A percentile compares a stretch with the other conserved stretches of the same genome.
These are phyloP conservation scores for Drosophila vallismaia DNA, from an alignment of 2,888 invertebrate species.

Conservation along the genomic window DNA sequence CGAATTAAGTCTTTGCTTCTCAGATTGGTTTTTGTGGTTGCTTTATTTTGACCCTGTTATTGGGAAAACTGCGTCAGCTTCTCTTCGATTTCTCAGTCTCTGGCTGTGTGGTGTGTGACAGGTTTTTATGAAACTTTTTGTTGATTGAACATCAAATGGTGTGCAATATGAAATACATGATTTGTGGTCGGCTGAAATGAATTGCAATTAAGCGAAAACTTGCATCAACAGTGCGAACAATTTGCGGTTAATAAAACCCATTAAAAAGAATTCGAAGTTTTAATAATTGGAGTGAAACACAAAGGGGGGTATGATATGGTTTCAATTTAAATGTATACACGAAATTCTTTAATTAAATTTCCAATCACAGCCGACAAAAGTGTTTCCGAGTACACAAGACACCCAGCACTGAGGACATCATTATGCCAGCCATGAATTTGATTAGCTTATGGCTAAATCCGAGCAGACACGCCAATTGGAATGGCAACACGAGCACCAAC, in stretches of 20 bases:
- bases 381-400: conserved; percentile 24
- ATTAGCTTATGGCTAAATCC: conserved; percentile 76
- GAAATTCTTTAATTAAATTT: conserved; percentile 61
- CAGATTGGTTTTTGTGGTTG: conserved; percentile 39
- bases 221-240: conserved; percentile 34
- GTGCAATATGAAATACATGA: conserved; percentile 25
- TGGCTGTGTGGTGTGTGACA: conserved; percentile 11
- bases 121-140: conserved; percentile 23
- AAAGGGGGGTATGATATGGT: background rate
- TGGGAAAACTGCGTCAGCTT: background rate
- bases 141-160: conserved; percentile 28
- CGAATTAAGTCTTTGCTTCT: conserved; percentile 29
- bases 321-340: background rate
- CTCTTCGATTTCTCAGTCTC: conserved; percentile 3
- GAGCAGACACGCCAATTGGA: conserved; percentile 58
- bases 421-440: conserved; percentile 75
- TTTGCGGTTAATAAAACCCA: conserved; percentile 45
- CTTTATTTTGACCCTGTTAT: background rate
- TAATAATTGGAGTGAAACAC: no score
- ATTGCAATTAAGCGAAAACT: conserved; percentile 4
- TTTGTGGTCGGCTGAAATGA: conserved; percentile 12
- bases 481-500: conserved; percentile 30
- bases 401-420: conserved; percentile 50
- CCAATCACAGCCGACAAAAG: conserved; percentile 47
- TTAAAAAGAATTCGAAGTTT: conserved; percentile 2